Evolutionary conservation across 1,140 invertebrate genomes (phyloP).

Genomic region (Physella acuta): DNA sequence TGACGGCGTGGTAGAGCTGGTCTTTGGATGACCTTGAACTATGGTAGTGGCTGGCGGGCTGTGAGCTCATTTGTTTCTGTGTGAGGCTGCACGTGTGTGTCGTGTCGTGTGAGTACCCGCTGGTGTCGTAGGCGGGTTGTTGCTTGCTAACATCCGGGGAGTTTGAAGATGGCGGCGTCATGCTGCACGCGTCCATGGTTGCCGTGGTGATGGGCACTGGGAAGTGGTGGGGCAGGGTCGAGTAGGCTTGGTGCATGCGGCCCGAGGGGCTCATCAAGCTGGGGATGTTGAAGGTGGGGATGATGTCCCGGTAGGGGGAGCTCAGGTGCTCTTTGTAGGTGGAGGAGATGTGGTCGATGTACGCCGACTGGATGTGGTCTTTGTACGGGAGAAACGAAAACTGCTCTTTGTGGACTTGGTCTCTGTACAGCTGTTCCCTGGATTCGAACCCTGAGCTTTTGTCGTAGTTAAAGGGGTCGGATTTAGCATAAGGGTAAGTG

Average conservation of each 20-base stretch:
- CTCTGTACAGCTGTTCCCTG: not conserved
- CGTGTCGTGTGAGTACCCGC: constrained; percentile 11
- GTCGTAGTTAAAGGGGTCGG: not conserved
- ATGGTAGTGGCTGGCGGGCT: not conserved
- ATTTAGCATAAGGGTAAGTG: constrained; percentile 12
- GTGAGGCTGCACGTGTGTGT: constrained; percentile 9
- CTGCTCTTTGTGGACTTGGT: constrained; percentile 10
- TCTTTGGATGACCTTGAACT: not conserved
- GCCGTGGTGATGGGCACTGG: constrained; percentile 19
- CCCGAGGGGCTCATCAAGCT: constrained; percentile 30
- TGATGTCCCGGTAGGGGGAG: constrained; percentile 77
- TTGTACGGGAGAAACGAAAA: constrained; percentile 13
- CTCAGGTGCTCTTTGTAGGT: constrained; percentile 71
- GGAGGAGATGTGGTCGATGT: constrained; percentile 40
- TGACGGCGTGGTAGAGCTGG: constrained; percentile 2
- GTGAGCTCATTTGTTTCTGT: no score
- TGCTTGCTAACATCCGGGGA: constrained; percentile 83
- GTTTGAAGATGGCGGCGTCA: constrained; percentile 92
- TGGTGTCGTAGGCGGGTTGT: constrained; percentile 33
- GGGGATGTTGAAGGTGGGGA: constrained; percentile 43
- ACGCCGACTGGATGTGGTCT: constrained; percentile 8
- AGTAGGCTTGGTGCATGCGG: constrained; percentile 19
- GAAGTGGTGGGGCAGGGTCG: constrained; percentile 21
- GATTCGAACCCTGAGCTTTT: not conserved
- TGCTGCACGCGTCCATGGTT: constrained; percentile 57